Evolutionary conservation across 2,888 invertebrate species (phyloP).

Genomic region (Anthophora plumipes): DNA sequence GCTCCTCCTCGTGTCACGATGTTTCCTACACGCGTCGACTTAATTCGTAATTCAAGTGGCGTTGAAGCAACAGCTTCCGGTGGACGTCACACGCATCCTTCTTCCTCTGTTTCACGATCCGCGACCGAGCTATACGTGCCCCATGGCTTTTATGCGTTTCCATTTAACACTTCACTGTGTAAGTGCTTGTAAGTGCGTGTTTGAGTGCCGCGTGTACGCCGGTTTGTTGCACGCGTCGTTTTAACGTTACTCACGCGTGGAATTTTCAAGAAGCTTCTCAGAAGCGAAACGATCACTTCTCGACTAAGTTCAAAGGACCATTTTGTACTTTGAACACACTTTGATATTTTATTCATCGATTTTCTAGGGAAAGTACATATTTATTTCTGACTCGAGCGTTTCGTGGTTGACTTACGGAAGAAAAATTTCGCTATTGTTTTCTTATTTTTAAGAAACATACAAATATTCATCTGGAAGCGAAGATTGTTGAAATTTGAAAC

Average conservation of each 20-base stretch:
- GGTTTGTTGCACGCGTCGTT: slow-evolving; percentile 56
- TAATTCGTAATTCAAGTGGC: slow-evolving; percentile 76
- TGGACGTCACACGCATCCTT: slow-evolving; percentile 81
- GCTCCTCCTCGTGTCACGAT: slow-evolving; percentile 36
- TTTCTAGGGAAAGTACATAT: too few species aligned
- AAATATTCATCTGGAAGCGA: too few species aligned
- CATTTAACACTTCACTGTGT: slow-evolving; percentile 28
- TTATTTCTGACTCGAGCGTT: too few species aligned
- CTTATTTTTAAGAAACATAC: too few species aligned
- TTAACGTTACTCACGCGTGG: slow-evolving; percentile 29
- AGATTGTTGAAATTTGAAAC: too few species aligned
- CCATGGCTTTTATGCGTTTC: slow-evolving; percentile 50
- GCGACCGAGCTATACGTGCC: slow-evolving; percentile 41
- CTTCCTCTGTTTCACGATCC: slow-evolving; percentile 65
- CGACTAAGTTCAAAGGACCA: not conserved
- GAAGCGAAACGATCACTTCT: slow-evolving; percentile 2
- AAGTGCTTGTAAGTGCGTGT: not conserved
- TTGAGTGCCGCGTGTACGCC: not conserved
- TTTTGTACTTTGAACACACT: not conserved
- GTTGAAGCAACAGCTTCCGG: slow-evolving; percentile 79
- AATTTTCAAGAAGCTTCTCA: slow-evolving; percentile 47
- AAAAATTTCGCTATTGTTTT: too few species aligned
- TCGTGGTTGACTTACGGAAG: too few species aligned
- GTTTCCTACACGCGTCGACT: slow-evolving; percentile 74
- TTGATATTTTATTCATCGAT: not conserved